Evolutionary conservation across 2,113 vertebrate genomes (phyloP), one percentile per base, ranked within the genome.

Genomic region (Australoheros scitulus): DNA sequence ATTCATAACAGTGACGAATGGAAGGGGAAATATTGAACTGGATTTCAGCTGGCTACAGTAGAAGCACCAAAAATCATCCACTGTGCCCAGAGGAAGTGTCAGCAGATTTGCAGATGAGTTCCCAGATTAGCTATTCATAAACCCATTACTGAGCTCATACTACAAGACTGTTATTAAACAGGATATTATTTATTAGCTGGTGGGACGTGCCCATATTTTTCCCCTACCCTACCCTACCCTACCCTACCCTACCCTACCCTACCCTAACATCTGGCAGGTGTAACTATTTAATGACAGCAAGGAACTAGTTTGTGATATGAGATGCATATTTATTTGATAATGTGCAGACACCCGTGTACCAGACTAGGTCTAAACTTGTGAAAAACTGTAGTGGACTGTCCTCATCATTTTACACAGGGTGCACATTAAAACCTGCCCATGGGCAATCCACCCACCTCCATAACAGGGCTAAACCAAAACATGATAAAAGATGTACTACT

Each of bases 71-170:
- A 56, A 11, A 26, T 68, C 41, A 50, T 15, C 64, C 64, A 29
- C 22, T 50, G 64, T 70, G 64, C 64, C 64, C 64, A 50, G 64
- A 68, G 64, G 64, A 41, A 26, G 64, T 41, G 26, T 68, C 64
- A 18, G 41, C 64, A 47, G 64, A 18, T 24, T 70, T 68, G 41
- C 41, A 47, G 64, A 68, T 68, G 64, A 20, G 41, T 47, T 18
- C 64, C 64, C 41, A 68, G 41, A 68, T 68, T 47, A 68, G 64
- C 47, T 68, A 68, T 68, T 50, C 64, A 70, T 70, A 70, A 70
- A 70, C 24, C 41, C 64, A 70, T 29, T 50, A 50, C 41, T 47
- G 64, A 68, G 64, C 47, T 68, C 41, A 68, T 50, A 29, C 64
- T 18, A 29, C 22, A 29, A 50, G 41, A 68, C 0, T 0, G 47